A percentile compares a stretch with the other conserved stretches of the same genome.
Evolutionary conservation across 1,140 invertebrate species (phyloP).

Genomic region (Catajapyx aquilonaris): DNA sequence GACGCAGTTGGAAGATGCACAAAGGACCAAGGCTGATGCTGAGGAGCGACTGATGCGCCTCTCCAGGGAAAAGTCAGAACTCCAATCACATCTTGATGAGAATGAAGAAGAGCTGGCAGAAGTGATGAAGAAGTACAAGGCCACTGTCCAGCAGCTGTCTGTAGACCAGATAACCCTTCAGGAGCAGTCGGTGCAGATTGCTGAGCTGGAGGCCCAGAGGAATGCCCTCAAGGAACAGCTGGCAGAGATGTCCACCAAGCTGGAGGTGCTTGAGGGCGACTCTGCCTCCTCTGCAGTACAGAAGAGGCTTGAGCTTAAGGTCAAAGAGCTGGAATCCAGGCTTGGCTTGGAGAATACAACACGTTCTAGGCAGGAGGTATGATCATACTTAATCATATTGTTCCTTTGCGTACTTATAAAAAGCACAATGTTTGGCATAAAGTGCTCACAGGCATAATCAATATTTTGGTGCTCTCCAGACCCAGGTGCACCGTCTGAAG

Average conservation of each 20-base stretch:
- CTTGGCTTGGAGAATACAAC: constrained; percentile 74
- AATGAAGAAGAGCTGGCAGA: constrained; percentile 79
- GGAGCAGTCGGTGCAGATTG: constrained; percentile 57
- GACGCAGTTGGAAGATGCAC: constrained; percentile 56
- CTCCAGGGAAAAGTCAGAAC: constrained; percentile 52
- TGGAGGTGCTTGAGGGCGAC: constrained; percentile 43
- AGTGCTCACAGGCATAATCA: neutral
- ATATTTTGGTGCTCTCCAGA: constrained; percentile 19
- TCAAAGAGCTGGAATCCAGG: constrained; percentile 71
- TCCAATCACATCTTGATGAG: constrained; percentile 68
- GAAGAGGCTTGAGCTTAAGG: constrained; percentile 44
- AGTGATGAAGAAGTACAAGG: constrained; percentile 76
- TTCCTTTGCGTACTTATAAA: neutral
- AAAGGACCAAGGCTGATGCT: constrained; percentile 46
- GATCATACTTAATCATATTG: constrained; percentile 4
- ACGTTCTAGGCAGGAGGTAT: constrained; percentile 52
- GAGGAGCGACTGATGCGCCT: constrained; percentile 53
- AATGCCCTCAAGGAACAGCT: constrained; percentile 52
- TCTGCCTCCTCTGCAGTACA: constrained; percentile 48
- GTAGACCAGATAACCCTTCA: constrained; percentile 58
- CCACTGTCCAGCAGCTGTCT: constrained; percentile 62
- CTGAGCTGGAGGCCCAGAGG: constrained; percentile 52
- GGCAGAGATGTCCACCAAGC: constrained; percentile 43
- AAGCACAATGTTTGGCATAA: neutral
- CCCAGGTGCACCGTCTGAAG: constrained; percentile 54